These are phyloP conservation scores for Crenuchus spilurus DNA, from an alignment of 2,797 vertebrate genomes.

Conservation along the genomic window DNA sequence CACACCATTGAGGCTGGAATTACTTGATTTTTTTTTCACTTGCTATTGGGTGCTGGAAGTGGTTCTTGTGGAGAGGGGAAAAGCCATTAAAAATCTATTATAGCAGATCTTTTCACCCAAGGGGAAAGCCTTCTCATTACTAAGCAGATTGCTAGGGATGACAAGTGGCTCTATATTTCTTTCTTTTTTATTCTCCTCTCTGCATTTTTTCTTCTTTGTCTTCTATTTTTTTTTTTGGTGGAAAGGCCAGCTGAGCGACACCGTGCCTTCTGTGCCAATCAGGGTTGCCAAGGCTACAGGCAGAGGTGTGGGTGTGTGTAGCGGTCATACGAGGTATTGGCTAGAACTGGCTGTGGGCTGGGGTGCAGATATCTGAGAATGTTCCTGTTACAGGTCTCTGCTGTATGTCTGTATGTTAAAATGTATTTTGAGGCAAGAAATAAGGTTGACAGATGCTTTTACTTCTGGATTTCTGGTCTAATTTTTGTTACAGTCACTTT, in stretches of 20 bases:
- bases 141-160: slow-evolving; percentile 71
- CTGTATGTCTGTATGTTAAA: not conserved
- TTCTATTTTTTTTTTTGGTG: slow-evolving; percentile 50
- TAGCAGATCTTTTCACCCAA: slow-evolving; percentile 72
- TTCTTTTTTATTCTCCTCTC: slow-evolving; percentile 60
- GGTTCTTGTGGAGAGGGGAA: slow-evolving; percentile 61
- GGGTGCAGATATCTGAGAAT: not conserved
- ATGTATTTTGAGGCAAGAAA: not conserved
- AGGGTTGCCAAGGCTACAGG: slow-evolving; percentile 65
- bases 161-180: slow-evolving; percentile 68
- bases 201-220: slow-evolving; percentile 54
- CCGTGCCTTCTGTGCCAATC: slow-evolving; percentile 70
- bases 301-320: slow-evolving; percentile 69
- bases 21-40: slow-evolving; percentile 60
- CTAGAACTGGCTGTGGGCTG: not conserved
- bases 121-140: slow-evolving; percentile 72
- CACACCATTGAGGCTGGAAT: slow-evolving; percentile 64
- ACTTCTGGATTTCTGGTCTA: slow-evolving; percentile 28
- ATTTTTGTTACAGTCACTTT: slow-evolving; percentile 32
- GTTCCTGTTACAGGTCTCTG: not conserved
- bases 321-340: slow-evolving; percentile 58
- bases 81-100: slow-evolving; percentile 79
- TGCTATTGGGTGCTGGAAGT: slow-evolving; percentile 67
- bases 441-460: not conserved
- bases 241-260: slow-evolving; percentile 58